Base-by-base conservation (phyloP, 2,888 invertebrate species). In the Pristionchus fissidentatus region DNA sequence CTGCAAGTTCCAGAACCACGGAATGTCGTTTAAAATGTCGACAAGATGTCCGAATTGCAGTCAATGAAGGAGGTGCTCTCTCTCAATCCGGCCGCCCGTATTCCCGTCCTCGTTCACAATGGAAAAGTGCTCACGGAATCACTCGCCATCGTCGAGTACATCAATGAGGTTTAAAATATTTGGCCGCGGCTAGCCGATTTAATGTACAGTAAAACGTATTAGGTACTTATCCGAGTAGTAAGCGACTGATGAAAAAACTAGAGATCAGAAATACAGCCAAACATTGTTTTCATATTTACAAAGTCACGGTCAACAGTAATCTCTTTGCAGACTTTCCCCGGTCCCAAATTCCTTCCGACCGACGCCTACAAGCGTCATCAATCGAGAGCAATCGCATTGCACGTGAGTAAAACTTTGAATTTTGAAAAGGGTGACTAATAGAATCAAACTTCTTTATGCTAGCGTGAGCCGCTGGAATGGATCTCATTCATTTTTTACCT, bases 81-180 rank as follows among this genome's bases (percentile, higher is more conserved):
- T 0, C 29, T 96, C 38, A 89, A 98, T 93, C 97, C 97, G 0
- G 96, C 97, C 96, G 96, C 96, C 92, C 97, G 97, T 93, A 96
- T 98, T 35, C 98, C 98, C 78, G 95, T 96, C 0, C 94, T 98
- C 85, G 32, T 38, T 10, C 95, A 95, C 90, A 94, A 95, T 92
- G 95, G 94, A 85, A 93, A 93, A 84, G 93, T 93, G 7, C 91
- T 95, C 83, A 94, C 94, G 85, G 95, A 95, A 92, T 95, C 95
- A 94, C 96, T 93, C 46, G 92, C 93, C 4, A 97, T 98, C 89
- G 95, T 98, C 94, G 96, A 97, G 92, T 98, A 97, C 93, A 93
- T 98, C 91, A 97, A 98, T 93, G 97, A 98, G 93, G 96, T 96
- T 3, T n/a, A n/a, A 15, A 22, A 26, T 57, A 57, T 5, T 32